Conservation (phyloP, 1,140 invertebrate species). For the Glossosoma conforme region DNA sequence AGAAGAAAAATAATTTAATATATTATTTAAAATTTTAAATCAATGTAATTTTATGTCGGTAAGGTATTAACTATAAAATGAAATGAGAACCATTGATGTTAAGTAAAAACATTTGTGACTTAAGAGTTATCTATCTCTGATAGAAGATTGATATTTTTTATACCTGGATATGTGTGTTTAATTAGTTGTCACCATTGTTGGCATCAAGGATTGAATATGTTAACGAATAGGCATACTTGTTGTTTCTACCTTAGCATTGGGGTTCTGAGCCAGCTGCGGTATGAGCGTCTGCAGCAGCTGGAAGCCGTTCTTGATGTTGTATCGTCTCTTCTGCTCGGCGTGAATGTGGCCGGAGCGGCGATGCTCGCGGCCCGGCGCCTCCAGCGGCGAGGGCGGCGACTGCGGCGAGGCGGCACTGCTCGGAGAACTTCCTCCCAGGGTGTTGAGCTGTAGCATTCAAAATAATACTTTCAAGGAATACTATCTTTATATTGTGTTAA, state of each 20-base stretch:
- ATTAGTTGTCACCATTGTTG: too few species aligned
- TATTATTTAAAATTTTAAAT: too few species aligned
- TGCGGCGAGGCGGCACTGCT: slow-evolving; percentile 36
- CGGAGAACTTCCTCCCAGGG: slow-evolving; percentile 5
- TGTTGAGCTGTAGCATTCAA: slow-evolving; percentile 10
- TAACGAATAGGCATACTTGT: too few species aligned
- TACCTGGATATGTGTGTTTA: too few species aligned
- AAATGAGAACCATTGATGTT: too few species aligned
- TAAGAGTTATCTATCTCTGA: too few species aligned
- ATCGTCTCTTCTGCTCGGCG: slow-evolving; percentile 95
- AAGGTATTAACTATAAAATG: too few species aligned
- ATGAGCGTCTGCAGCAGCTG: slow-evolving; percentile 92
- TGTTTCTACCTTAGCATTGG: slow-evolving; percentile 87
- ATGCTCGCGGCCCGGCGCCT: slow-evolving; percentile 50
- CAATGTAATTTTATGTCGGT: too few species aligned
- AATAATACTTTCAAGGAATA: slow-evolving; percentile 1
- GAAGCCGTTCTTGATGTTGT: slow-evolving; percentile 97
- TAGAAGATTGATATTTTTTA: too few species aligned
- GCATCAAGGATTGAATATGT: too few species aligned
- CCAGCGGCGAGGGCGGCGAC: slow-evolving; percentile 42
- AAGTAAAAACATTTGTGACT: too few species aligned
- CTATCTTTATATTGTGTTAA: neutral
- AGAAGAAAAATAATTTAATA: too few species aligned
- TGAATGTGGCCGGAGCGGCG: slow-evolving; percentile 86
- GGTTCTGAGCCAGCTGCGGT: slow-evolving; percentile 85